Base-by-base conservation (phyloP, 2,888 invertebrate genomes). In the Protophormia terraenovae region DNA sequence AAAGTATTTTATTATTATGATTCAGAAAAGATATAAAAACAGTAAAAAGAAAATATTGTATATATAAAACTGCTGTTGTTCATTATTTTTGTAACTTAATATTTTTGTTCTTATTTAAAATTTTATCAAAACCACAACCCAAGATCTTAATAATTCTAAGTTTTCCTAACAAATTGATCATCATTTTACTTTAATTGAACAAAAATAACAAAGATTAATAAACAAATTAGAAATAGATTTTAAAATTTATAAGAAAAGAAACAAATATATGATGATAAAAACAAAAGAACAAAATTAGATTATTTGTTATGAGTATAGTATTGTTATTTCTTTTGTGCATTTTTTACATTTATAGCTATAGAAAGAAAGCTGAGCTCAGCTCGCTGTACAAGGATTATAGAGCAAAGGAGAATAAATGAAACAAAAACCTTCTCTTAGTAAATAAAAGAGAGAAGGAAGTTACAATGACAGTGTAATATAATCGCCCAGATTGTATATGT, bases 241-340 rank as follows among this genome's bases (percentile, higher is more conserved):
- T 76, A 35, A 82, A 76, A 64, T 82, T 82, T 82, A 35, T 77
- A 77, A 71, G 64, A 77, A 58, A 75, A 47, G 19, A 62, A 69
- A 45, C 55, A 80, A 73, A 64, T 72, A 80, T 73, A 82, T 64
- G 29, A 62, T 82, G 29, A 69, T 81, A 69, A 45, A 69, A 66
- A 79, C 53, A 80, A 81, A 81, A 19, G 50, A 53, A 72, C 72
- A 80, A 53, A 10, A 2, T 8, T 67, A 60, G 73, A 60, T 58
- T 60, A 58, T 58, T 72, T 58, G n/a, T n/a, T n/a, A n/a, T 50
- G 41, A 35, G 64, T 32, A 29, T 29, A 27, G 14, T 29, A 8
- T n/a, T 64, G n/a, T 53, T 53, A 35, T 80, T 80, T 53, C 8
- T 73, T 55, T 19, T 47, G 32, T n/a, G n/a, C n/a, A n/a, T n/a